These are phyloP conservation scores for Columba livia DNA, from an alignment of 2,113 vertebrate genomes.

Conservation along the genomic window DNA sequence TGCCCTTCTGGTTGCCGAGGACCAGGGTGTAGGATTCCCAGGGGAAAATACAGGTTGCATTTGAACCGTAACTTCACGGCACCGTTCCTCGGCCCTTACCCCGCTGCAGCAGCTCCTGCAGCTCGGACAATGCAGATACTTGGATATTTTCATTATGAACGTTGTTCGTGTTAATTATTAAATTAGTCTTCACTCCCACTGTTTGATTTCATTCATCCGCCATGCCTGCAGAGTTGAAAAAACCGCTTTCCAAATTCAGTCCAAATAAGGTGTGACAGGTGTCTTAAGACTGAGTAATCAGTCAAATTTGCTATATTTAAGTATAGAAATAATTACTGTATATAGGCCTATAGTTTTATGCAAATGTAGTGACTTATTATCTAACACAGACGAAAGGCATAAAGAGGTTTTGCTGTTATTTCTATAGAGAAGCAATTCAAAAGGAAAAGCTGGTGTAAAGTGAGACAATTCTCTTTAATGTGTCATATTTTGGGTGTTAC, in stretches of 20 bases:
- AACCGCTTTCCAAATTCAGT: not conserved
- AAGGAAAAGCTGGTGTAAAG: not conserved
- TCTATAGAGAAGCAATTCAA: not conserved
- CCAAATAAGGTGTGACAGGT: not conserved
- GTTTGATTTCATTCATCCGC: not conserved
- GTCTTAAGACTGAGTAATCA: not conserved
- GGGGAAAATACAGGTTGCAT: not conserved
- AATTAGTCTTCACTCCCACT: not conserved
- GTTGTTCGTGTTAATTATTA: not conserved
- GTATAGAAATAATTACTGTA: not conserved
- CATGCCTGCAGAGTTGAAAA: not conserved
- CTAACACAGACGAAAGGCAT: not conserved
- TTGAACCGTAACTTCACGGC: fast-evolving
- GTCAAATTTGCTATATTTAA: not conserved
- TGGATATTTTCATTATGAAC: not conserved
- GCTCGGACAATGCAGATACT: not conserved
- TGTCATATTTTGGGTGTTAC: not conserved
- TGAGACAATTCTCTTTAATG: not conserved
- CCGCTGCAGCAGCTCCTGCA: not conserved
- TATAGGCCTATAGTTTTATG: not conserved
- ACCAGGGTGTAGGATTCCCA: fast-evolving
- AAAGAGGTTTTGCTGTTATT: not conserved
- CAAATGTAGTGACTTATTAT: not conserved
- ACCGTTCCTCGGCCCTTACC: not conserved
- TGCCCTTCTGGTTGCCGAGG: not conserved